Conservation (phyloP, 2,113 vertebrate genomes). For the Otis tarda region DNA sequence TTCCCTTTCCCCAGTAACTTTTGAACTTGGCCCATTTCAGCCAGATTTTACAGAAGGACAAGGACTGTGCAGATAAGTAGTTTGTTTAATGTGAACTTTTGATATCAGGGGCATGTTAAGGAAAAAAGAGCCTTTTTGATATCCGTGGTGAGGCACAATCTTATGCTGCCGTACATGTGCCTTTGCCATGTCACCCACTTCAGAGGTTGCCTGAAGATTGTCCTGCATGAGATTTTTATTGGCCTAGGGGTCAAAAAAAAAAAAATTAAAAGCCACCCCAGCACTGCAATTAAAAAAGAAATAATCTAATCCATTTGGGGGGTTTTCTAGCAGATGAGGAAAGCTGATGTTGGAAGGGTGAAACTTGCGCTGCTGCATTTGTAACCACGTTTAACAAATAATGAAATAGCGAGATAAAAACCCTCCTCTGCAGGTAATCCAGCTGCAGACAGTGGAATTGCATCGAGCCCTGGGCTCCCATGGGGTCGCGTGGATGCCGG, state of each 20-base stretch:
- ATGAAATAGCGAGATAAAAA: not conserved
- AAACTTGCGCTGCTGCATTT: not conserved
- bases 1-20: not conserved
- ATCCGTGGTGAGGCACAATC: fast-evolving
- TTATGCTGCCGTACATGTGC: fast-evolving
- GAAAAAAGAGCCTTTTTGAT: not conserved
- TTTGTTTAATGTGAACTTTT: not conserved
- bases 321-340: not conserved
- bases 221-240: not conserved
- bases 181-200: not conserved
- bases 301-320: not conserved
- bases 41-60: not conserved
- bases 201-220: not conserved
- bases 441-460: not conserved
- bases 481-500: fast-evolving
- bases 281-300: not conserved
- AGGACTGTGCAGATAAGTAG: not conserved
- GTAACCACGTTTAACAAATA: not conserved
- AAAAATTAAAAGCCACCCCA: not conserved
- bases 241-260: not conserved
- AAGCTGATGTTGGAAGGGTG: not conserved
- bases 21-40: not conserved
- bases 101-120: not conserved
- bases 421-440: not conserved
- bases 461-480: fast-evolving